Conservation (phyloP, 2,888 invertebrate genomes). For the Drosophila subquinaria region DNA sequence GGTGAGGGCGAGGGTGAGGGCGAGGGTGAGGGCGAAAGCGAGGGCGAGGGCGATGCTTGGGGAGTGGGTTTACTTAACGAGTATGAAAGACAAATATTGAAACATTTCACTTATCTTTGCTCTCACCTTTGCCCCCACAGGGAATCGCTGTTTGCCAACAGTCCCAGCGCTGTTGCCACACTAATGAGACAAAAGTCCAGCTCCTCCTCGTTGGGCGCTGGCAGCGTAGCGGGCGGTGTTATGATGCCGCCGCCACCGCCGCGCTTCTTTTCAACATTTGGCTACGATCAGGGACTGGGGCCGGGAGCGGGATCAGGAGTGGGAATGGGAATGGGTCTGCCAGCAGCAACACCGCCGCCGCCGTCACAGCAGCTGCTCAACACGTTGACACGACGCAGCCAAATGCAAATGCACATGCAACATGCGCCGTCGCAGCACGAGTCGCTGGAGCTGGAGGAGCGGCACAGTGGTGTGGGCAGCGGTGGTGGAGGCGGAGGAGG, state of each 20-base stretch:
- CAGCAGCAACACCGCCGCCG: constrained; percentile 52
- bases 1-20: neutral
- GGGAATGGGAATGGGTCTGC: constrained; percentile 54
- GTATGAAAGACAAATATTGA: constrained; percentile 66
- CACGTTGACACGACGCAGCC: constrained; percentile 76
- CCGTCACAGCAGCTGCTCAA: constrained; percentile 43
- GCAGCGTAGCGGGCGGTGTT: constrained; percentile 56
- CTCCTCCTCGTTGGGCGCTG: constrained; percentile 78
- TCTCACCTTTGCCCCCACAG: constrained; percentile 60
- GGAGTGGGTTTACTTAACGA: constrained; percentile 24
- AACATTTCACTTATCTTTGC: constrained; percentile 42
- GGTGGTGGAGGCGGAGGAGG: neutral
- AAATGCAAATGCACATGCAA: constrained; percentile 60
- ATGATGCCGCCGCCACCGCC: constrained; percentile 72
- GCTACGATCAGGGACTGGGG: constrained; percentile 81
- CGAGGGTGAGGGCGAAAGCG: neutral
- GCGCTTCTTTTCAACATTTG: constrained; percentile 85
- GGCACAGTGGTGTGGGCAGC: constrained; percentile 62
- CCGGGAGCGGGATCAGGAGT: constrained; percentile 2
- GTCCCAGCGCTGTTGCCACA: constrained; percentile 66
- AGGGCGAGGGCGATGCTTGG: neutral
- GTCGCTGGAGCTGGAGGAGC: constrained; percentile 83
- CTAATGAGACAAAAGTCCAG: constrained; percentile 84
- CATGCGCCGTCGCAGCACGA: constrained; percentile 66
- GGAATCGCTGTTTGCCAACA: constrained; percentile 84